phyloP scores from a whole-genome alignment of 1,140 invertebrate species.

The Apis florea region DNA sequence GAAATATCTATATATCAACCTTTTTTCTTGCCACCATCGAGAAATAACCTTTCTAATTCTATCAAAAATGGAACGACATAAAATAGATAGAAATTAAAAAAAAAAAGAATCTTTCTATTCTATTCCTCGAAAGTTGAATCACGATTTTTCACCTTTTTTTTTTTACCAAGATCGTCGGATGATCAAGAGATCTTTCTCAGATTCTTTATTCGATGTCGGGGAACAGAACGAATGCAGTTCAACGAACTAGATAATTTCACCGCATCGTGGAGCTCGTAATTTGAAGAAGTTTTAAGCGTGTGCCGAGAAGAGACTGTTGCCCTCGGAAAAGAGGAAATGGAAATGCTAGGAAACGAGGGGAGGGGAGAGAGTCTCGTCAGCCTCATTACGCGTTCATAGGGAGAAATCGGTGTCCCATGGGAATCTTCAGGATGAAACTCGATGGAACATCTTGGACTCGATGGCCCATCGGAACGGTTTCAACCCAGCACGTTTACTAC shows the following conservation, averaged over 20 bases:
- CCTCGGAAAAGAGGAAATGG: not conserved
- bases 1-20: too few relatives aligned
- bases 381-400: constrained; percentile 50
- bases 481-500: constrained; percentile 40
- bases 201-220: constrained; percentile 24
- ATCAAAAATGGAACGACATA: not conserved
- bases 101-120: too few relatives aligned
- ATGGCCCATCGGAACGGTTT: constrained; percentile 54
- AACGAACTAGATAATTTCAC: constrained; percentile 51
- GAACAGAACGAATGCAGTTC: not conserved
- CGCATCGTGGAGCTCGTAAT: constrained; percentile 43
- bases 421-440: constrained; percentile 13
- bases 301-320: constrained; percentile 11
- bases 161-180: not conserved
- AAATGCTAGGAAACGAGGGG: constrained; percentile 4
- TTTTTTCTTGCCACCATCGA: not conserved
- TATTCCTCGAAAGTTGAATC: not conserved
- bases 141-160: constrained; percentile 15
- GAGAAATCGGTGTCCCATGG: constrained; percentile 50
- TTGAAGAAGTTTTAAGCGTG: constrained; percentile 52
- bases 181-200: not conserved
- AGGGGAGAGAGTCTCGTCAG: constrained; percentile 37
- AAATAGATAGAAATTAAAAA: too few relatives aligned
- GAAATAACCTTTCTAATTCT: not conserved
- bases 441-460: constrained; percentile 53